phyloP scores from a whole-genome alignment of 2,797 vertebrate genomes.

The Gymnothorax reevesii region DNA sequence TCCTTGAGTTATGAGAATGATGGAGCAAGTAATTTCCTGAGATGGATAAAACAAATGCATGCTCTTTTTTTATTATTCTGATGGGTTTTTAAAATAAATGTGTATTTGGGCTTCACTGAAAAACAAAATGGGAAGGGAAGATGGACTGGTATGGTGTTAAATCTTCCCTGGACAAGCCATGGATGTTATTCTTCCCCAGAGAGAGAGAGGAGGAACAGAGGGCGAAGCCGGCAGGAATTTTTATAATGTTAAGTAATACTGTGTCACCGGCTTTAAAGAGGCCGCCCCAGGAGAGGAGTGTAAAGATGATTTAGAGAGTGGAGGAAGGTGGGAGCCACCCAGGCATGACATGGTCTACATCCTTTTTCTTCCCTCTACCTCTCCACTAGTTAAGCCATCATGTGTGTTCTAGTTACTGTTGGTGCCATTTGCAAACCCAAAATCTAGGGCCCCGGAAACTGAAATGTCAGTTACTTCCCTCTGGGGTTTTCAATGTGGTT shows the following conservation, averaged over 20 bases:
- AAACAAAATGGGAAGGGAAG: constrained; percentile 42
- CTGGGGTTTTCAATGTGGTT: no score
- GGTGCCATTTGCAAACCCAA: background rate
- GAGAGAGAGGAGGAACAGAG: constrained; percentile 66
- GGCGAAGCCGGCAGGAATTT: constrained; percentile 66
- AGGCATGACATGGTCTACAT: constrained; percentile 32
- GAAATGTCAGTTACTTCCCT: no score
- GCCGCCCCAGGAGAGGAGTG: constrained; percentile 51
- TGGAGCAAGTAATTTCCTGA: constrained; percentile 60
- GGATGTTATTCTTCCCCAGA: constrained; percentile 64
- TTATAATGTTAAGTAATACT: constrained; percentile 74
- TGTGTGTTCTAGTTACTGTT: background rate
- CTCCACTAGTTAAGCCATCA: background rate
- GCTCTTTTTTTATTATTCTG: background rate
- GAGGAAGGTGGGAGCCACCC: constrained; percentile 53
- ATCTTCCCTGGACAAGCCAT: constrained; percentile 63
- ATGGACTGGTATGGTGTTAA: constrained; percentile 63
- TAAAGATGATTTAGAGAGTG: constrained; percentile 61
- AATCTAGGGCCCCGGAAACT: no score
- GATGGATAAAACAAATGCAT: constrained; percentile 49
- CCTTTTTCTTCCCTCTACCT: background rate
- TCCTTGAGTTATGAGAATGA: constrained; percentile 48
- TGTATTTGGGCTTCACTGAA: constrained; percentile 44
- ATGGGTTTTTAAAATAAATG: constrained; percentile 27
- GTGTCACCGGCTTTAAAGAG: constrained; percentile 68